phyloP scores from a whole-genome alignment of 2,888 invertebrate species.

The Gortyna flavago region DNA sequence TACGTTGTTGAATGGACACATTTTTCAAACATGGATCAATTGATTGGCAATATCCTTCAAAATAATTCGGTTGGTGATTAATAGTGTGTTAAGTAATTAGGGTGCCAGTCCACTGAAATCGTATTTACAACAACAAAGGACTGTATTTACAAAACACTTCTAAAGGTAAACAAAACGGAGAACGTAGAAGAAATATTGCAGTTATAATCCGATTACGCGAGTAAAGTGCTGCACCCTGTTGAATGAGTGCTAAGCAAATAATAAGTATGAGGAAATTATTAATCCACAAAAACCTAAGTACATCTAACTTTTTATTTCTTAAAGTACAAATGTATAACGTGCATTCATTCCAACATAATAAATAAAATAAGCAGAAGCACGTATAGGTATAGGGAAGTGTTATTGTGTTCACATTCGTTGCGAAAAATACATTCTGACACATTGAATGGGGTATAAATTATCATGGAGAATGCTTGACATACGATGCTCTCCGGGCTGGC shows the following conservation, averaged over 20 bases:
- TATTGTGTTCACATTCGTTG: constrained; percentile 4
- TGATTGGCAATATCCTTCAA: no score
- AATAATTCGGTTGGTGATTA: no score
- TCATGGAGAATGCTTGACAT: constrained; percentile 35
- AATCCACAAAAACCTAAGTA: background rate
- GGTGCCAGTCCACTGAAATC: background rate
- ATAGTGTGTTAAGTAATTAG: no score
- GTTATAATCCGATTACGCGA: background rate
- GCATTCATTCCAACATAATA: background rate
- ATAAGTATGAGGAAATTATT: background rate
- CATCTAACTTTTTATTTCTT: background rate
- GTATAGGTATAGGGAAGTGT: background rate
- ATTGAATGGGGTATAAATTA: constrained; percentile 52
- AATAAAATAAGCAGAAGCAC: background rate
- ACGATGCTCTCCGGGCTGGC: constrained; percentile 15
- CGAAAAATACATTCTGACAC: constrained; percentile 14
- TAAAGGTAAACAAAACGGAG: background rate
- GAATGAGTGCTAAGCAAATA: background rate
- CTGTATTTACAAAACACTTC: constrained; percentile 26
- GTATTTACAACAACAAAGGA: no score
- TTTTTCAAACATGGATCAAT: no score
- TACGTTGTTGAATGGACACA: no score
- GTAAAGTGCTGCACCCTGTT: no score
- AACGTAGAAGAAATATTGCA: background rate
- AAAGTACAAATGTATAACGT: background rate